phyloP scores from a whole-genome alignment of 37 sponge, comb jelly and placozoan genomes.

The Spongilla lacustris region DNA sequence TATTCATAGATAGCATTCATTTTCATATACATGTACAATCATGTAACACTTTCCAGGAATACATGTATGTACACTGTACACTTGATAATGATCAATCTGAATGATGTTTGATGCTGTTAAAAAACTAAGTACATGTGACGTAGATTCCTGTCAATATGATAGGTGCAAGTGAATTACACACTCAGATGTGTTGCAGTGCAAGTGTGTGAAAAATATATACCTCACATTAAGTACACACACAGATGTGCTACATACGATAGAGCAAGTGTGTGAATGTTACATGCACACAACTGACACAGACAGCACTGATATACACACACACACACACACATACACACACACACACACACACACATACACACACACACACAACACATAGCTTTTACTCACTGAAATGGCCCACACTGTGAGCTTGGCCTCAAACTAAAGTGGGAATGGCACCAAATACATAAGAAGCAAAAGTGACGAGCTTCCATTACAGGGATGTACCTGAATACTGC shows the following conservation, averaged over 20 bases:
- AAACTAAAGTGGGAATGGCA: neutral
- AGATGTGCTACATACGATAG: too few species aligned
- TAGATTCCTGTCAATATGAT: neutral
- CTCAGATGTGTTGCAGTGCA: neutral
- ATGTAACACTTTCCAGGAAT: too few species aligned
- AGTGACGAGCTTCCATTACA: too few species aligned
- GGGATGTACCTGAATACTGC: neutral
- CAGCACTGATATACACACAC: conserved; percentile 15
- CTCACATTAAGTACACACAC: too few species aligned
- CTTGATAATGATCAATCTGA: too few species aligned
- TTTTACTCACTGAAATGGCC: conserved; percentile 1
- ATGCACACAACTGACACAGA: conserved; percentile 2
- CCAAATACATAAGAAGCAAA: neutral
- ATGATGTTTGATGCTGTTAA: neutral
- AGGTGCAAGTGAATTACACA: neutral
- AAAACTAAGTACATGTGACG: neutral
- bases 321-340: conserved; percentile 37
- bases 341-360: conserved; percentile 3
- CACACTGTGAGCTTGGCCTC: conserved; percentile 7
- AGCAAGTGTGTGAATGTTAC: neutral
- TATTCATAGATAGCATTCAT: too few species aligned
- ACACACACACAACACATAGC: neutral
- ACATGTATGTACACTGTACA: too few species aligned
- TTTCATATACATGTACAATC: too few species aligned
- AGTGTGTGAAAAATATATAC: too few species aligned